Base-by-base conservation (phyloP, 2,888 invertebrate genomes). In the Drepanosiphum platanoidis region DNA sequence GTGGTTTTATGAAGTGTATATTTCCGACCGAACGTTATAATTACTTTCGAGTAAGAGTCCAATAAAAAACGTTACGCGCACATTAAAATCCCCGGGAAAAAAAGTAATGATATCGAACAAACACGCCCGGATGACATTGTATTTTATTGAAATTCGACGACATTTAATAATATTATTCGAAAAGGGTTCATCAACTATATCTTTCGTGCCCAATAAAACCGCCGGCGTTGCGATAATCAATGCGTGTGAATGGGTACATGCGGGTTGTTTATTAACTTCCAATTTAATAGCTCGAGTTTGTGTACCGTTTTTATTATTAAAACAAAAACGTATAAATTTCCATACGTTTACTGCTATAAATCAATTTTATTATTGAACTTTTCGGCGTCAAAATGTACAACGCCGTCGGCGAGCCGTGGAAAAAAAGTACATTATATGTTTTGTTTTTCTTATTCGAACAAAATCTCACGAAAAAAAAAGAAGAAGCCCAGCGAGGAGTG, bases 231-330 rank as follows among this genome's bases (percentile, higher is more conserved):
- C 18, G 11, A 36, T 77, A 61, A 77, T 36, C 36, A 61, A 77
- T 13, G 36, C 2, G 27, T 61, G 36, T 46, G 74, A n/a, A 77
- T 11, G 18, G 13, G 74, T 42, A 72, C 42, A 42, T 18, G 7
- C 42, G 42, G 42, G 42, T 42, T 42, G 7, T 75, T 61, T 77
- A 39, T 61, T 22, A 39, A 77, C 77, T 39, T 39, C 39, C 13
- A 15, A 64, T 77, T 77, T 39, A 64, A 77, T 36, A 61, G 32
- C 18, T 52, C 15, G 13, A 3, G 9, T 77, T 34, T 36, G n/a
- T 22, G 22, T 46, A 46, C 15, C 3, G 5, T 75, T 52, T 52
- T 58, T 32, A 30, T n/a, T 52, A 15, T 75, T 75, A 58, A 58
- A 58, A 52, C 74, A 11, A 34, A 52, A 52, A 22, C 52, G 34